phyloP scores from a whole-genome alignment of 2,797 vertebrate genomes.

The Poecilia gillii region DNA sequence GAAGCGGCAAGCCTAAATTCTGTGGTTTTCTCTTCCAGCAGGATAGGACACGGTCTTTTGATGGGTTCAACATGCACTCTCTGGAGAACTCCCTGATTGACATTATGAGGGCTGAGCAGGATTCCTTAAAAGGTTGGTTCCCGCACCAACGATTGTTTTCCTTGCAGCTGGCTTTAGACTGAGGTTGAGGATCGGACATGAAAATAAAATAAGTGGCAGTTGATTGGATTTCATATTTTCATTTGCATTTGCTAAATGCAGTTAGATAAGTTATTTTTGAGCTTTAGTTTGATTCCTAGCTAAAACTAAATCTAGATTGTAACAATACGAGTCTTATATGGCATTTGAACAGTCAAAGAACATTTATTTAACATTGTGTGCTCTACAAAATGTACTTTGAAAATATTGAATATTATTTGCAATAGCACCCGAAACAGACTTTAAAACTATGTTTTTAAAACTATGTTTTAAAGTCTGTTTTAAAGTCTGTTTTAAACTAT shows the following conservation, averaged over 20 bases:
- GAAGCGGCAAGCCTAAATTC: conserved; percentile 58
- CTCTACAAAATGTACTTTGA: not conserved
- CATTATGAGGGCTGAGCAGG: conserved; percentile 99
- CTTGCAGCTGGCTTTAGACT: conserved; percentile 21
- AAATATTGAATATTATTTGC: not conserved
- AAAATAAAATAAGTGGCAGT: conserved; percentile 20
- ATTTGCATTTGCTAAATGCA: not conserved
- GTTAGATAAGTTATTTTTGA: not conserved
- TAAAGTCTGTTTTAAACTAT: not conserved
- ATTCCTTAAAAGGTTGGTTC: conserved; percentile 97
- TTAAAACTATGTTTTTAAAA: not conserved
- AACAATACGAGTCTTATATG: not conserved
- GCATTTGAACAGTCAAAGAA: not conserved
- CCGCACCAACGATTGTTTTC: conserved; percentile 47
- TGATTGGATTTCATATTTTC: not conserved
- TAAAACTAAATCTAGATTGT: not conserved
- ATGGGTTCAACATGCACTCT: conserved; percentile 95
- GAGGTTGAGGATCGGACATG: conserved; percentile 11
- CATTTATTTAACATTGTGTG: not conserved
- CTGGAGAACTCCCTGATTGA: conserved; percentile 99
- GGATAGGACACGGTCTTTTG: conserved; percentile 97
- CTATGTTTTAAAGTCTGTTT: not conserved
- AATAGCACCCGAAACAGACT: not conserved
- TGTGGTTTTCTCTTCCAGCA: conserved; percentile 82
- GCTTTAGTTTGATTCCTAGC: not conserved